Base-by-base conservation (phyloP, 2,888 invertebrate species). In the Petrophora chlorosata region DNA sequence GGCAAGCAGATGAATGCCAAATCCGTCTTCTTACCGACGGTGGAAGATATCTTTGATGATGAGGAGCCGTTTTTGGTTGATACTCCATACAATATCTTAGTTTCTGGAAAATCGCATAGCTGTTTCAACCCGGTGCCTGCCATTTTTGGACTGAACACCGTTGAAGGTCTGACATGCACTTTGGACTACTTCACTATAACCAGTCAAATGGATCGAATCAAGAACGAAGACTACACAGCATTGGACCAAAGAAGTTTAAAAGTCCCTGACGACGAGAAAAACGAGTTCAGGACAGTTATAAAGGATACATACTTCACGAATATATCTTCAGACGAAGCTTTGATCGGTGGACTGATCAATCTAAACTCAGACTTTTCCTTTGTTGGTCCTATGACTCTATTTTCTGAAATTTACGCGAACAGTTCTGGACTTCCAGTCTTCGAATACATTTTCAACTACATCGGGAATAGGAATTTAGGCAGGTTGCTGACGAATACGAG, bases 141-240 rank as follows among this genome's bases (percentile, higher is more conserved):
- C 0, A 82, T 92, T 2, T 79, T 91, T 55, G 92, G 93, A 0
- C 70, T 92, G 0, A 92, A 89, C 38, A 91, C 91, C 0, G 90
- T 88, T 0, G 93, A 93, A 71, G 92, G 92, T 0, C 55, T 92
- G 0, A 80, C 87, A 0, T 80, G 82, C 33, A 89, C 84, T 47
- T 64, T 86, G 13, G 85, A 88, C 40, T 85, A 82, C 40, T 70
- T 81, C 22, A 85, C 86, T 0, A 77, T 87, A 0, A 85, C 82
- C 0, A 83, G 84, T 49, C 81, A 82, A 60, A 80, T 83, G 69
- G 79, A 87, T 12, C 65, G 87, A 53, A 79, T 87, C 0, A 67
- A 73, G 25, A 78, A 86, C 25, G 84, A 83, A 57, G 85, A 90
- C 35, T 79, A 70, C 25, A 75, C 84, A 5, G 81, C 77, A 0